Evolutionary conservation across 2,888 invertebrate genomes (phyloP).

Genomic region (Syritta pipiens): DNA sequence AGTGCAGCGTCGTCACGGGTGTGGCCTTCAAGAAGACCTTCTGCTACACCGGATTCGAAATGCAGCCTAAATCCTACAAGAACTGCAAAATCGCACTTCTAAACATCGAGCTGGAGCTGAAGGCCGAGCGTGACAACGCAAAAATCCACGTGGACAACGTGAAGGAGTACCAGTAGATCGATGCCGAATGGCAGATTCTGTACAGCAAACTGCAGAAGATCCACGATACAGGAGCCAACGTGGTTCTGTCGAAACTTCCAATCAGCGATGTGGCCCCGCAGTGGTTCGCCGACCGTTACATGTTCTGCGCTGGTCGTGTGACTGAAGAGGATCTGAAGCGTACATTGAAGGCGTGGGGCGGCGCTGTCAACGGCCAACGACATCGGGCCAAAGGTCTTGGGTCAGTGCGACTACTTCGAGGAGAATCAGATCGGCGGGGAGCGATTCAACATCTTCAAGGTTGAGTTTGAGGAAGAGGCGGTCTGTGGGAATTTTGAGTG

Average conservation of each 20-base stretch:
- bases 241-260: constrained; percentile 97
- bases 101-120: constrained; percentile 98
- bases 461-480: too few species aligned
- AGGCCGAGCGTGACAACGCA: constrained; percentile 99
- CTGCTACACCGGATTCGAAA: constrained; percentile 99
- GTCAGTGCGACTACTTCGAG: constrained; percentile 91
- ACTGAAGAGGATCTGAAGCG: constrained; percentile 96
- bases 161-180: constrained; percentile 96
- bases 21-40: constrained; percentile 99
- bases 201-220: constrained; percentile 94
- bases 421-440: constrained; percentile 97
- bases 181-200: constrained; percentile 99
- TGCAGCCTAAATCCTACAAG: constrained; percentile 97
- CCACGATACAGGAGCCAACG: constrained; percentile 94
- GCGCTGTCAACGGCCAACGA: constrained; percentile 96
- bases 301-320: constrained; percentile 99
- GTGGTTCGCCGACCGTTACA: constrained; percentile 96
- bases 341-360: constrained; percentile 98
- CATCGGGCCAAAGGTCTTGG: constrained; percentile 88
- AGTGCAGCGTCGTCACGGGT: constrained; percentile 92
- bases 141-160: constrained; percentile 97
- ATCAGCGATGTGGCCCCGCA: constrained; percentile 99
- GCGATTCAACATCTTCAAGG: constrained; percentile 85
- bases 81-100: constrained; percentile 96
- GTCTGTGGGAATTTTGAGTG: too few species aligned